Conservation (phyloP, 2,888 invertebrate genomes). For the Miltochrista miniata region DNA sequence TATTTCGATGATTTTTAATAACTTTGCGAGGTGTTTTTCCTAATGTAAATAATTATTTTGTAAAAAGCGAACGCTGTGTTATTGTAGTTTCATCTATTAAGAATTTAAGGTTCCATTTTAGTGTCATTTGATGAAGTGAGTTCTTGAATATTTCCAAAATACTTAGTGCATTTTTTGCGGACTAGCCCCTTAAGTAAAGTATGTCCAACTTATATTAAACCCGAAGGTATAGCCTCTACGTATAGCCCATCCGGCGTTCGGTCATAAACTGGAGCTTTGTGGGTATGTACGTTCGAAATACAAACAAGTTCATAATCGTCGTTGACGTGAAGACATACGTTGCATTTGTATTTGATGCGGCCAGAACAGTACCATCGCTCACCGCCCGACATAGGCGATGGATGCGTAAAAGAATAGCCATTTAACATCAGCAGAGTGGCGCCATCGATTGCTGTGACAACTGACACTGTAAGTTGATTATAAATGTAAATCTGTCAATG, state of each 20-base stretch:
- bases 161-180: too few species aligned
- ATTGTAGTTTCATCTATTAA: too few species aligned
- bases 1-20: too few species aligned
- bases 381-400: slow-evolving; percentile 70
- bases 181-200: too few species aligned
- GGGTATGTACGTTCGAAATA: slow-evolving; percentile 67
- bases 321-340: slow-evolving; percentile 72
- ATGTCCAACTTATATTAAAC: not conserved
- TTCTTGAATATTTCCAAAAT: too few species aligned
- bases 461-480: slow-evolving; percentile 63
- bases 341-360: slow-evolving; percentile 62
- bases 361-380: slow-evolving; percentile 78
- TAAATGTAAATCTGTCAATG: slow-evolving; percentile 8
- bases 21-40: too few species aligned
- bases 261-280: slow-evolving; percentile 65
- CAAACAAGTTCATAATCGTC: slow-evolving; percentile 77
- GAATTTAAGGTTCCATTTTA: too few species aligned
- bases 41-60: too few species aligned
- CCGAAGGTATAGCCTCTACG: slow-evolving; percentile 40
- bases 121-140: too few species aligned
- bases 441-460: slow-evolving; percentile 74
- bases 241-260: slow-evolving; percentile 66
- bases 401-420: slow-evolving; percentile 72
- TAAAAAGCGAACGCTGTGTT: too few species aligned
- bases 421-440: slow-evolving; percentile 74